Conservation (phyloP, 1,140 invertebrate genomes). For the Acromyrmex heyeri region DNA sequence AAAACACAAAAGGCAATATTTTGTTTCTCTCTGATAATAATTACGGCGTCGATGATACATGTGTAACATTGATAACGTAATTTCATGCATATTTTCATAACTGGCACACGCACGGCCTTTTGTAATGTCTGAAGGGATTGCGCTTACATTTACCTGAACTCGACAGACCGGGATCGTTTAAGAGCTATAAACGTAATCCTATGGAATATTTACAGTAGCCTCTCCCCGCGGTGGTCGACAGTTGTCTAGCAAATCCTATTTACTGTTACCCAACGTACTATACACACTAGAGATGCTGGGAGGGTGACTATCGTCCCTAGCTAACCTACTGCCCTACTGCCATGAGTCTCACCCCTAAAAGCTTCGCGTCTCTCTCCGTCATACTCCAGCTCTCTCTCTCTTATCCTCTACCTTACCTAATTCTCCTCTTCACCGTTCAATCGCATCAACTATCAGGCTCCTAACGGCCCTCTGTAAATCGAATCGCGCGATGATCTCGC, state of each 20-base stretch:
- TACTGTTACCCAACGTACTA: conserved; percentile 77
- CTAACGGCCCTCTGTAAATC: conserved; percentile 69
- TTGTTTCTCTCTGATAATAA: not conserved
- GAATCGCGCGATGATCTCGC: conserved; percentile 67
- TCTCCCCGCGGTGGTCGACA: conserved; percentile 71
- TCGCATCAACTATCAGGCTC: conserved; percentile 53
- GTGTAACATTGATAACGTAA: not conserved
- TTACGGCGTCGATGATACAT: not conserved
- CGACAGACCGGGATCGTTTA: conserved; percentile 66
- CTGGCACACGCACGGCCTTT: conserved; percentile 13
- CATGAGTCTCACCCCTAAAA: conserved; percentile 79
- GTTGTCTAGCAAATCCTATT: conserved; percentile 83
- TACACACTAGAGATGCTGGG: conserved; percentile 75
- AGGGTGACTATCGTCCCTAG: conserved; percentile 81
- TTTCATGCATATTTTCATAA: not conserved
- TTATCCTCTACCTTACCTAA: conserved; percentile 60
- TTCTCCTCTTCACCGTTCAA: conserved; percentile 32
- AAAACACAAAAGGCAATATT: not conserved
- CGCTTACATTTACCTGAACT: conserved; percentile 43
- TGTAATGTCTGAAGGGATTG: not conserved
- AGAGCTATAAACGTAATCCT: conserved; percentile 70
- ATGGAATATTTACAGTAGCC: conserved; percentile 72
- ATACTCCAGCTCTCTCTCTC: conserved; percentile 25
- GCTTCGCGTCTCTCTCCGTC: conserved; percentile 61
- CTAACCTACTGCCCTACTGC: conserved; percentile 86